Percentiles rank a stretch among this genome's conserved stretches.
Conservation (phyloP, 2,113 vertebrate species). For the Tenrec ecaudatus region DNA sequence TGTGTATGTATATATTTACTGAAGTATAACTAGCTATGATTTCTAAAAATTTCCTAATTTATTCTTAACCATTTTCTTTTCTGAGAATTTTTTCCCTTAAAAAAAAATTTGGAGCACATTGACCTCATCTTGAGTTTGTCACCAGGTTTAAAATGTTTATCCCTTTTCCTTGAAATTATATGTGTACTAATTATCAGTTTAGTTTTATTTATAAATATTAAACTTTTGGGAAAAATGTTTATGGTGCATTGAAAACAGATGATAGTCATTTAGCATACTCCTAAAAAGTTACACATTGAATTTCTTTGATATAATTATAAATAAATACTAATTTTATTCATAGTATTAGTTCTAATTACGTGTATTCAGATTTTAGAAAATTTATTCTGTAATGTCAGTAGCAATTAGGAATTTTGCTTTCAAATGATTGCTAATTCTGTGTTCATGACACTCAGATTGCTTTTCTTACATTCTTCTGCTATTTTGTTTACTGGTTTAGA, state of each 20-base stretch:
- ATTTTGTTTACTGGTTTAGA: background rate
- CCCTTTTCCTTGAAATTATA: constrained; percentile 34
- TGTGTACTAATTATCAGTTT: constrained; percentile 34
- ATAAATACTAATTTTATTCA: background rate
- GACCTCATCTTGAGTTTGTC: background rate
- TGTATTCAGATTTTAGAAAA: constrained; percentile 48
- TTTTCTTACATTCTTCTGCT: constrained; percentile 38
- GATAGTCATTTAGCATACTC: background rate
- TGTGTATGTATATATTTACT: constrained; percentile 42
- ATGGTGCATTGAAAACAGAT: constrained; percentile 27
- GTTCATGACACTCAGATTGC: background rate
- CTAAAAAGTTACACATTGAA: background rate
- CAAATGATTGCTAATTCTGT: constrained; percentile 25
- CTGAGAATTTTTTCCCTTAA: background rate
- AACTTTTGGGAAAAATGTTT: constrained; percentile 38
- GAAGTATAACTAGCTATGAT: background rate
- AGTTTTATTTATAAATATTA: constrained; percentile 16
- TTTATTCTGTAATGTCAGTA: background rate
- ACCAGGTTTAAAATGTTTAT: constrained; percentile 35
- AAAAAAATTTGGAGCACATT: constrained; percentile 16
- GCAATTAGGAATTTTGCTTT: constrained; percentile 52
- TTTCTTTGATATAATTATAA: constrained; percentile 38
- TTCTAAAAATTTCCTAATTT: constrained; percentile 41
- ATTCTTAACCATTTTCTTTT: constrained; percentile 23
- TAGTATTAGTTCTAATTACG: constrained; percentile 30